phyloP scores from a whole-genome alignment of 2,888 invertebrate species.

The Halictus quadricinctus region DNA sequence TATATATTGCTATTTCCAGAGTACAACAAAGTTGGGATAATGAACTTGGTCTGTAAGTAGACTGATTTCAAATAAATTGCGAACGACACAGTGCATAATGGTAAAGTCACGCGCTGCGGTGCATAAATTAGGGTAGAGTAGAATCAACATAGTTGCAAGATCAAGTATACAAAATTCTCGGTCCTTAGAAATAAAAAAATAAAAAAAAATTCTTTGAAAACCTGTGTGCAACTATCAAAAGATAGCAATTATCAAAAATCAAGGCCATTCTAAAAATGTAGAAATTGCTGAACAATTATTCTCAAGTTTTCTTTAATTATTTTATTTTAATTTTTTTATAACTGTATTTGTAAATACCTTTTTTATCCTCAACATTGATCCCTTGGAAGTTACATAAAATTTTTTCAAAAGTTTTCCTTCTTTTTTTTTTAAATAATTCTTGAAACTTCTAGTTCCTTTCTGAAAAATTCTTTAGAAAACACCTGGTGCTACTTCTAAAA shows the following conservation, averaged over 20 bases:
- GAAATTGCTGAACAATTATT: background rate
- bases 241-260: background rate
- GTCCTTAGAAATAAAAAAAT: background rate
- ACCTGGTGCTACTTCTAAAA: background rate
- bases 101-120: slow-evolving; percentile 48
- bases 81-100: slow-evolving; percentile 48
- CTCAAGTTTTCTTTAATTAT: background rate
- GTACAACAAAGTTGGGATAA: slow-evolving; percentile 32
- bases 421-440: background rate
- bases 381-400: background rate
- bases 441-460: no score
- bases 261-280: background rate
- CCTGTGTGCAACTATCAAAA: background rate
- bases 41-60: slow-evolving; percentile 33
- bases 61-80: slow-evolving; percentile 32
- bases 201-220: no score
- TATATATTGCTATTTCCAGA: slow-evolving; percentile 11
- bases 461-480: background rate
- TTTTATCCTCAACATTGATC: background rate
- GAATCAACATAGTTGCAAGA: background rate
- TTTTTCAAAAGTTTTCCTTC: background rate
- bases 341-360: no score
- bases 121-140: slow-evolving; percentile 46
- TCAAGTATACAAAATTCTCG: background rate
- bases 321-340: background rate